A percentile compares a stretch with the other conserved stretches of the same genome.
These are phyloP conservation scores for Urosaurus nigricauda DNA, from an alignment of 2,797 vertebrate species.

Conservation along the genomic window DNA sequence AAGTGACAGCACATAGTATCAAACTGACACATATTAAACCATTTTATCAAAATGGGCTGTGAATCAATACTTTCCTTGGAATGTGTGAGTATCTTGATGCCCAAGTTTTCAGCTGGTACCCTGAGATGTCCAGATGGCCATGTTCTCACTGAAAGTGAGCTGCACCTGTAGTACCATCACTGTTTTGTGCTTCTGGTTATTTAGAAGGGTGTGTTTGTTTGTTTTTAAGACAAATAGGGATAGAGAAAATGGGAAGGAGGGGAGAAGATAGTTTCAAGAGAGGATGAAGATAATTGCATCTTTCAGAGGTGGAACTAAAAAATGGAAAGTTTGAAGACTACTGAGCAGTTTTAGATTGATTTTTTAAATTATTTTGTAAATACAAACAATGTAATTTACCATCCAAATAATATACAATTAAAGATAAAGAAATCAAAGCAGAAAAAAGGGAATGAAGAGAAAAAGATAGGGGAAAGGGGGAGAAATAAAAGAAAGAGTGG, in stretches of 20 bases:
- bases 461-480: too few relatives aligned
- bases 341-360: background rate
- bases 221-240: background rate
- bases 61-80: background rate
- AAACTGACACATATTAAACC: background rate
- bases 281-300: background rate
- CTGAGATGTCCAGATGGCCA: background rate
- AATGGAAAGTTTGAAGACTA: background rate
- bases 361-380: too few relatives aligned
- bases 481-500: too few relatives aligned
- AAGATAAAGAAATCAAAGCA: too few relatives aligned
- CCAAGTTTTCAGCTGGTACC: background rate
- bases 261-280: background rate
- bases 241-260: background rate
- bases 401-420: too few relatives aligned
- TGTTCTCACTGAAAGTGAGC: background rate
- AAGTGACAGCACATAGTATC: background rate
- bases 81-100: background rate
- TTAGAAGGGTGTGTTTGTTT: background rate
- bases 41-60: background rate
- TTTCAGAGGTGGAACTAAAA: background rate
- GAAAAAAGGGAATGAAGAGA: too few relatives aligned
- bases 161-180: background rate
- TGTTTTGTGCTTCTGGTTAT: background rate
- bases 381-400: too few relatives aligned